Base-by-base conservation (phyloP, 2,113 vertebrate genomes). In the Serinus canaria region DNA sequence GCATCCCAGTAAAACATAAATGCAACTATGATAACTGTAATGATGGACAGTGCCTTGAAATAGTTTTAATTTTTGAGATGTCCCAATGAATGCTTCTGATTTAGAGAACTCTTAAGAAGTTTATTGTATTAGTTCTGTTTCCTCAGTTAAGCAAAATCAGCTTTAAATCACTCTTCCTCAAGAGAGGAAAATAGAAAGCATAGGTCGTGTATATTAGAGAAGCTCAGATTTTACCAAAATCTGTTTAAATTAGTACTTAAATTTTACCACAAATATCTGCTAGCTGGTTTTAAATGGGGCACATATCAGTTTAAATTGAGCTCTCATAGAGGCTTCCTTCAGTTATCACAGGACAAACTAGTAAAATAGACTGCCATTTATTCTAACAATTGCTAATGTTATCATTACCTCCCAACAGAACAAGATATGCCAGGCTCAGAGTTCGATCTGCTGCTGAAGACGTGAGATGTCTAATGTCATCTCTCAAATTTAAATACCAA, bases 51-150 rank as follows among this genome's bases (percentile, higher is more conserved):
- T 23, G 15, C 0, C 0, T 33, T 77, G 68, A 62, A 88, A 59
- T 41, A 53, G 49, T 66, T 77, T 82, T 80, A 72, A 60, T 25
- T 2, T 73, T 68, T 92, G 85, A 93, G 92, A 95, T 90, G 75
- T 69, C 70, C 62, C 64, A 37, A 52, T 72, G 47, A 20, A 62
- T 70, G 47, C 83, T 97, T 83, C 70, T 53, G 52, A 73, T 73
- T 96, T 92, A 83, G 41, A 76, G 83, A 90, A 95, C 80, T 78
- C 80, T 44, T 28, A 76, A 75, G 87, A 35, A 23, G 50, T 33
- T 95, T 95, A 74, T 70, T 95, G n/a, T 35, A 64, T 86, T 78
- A 83, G 47, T 52, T 90, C n/a, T 59, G 31, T 86, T 90, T 72
- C 83, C 46, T 53, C 43, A 17, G 85, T 81, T 94, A 85, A 92